Base-by-base conservation (phyloP, 2,797 vertebrate genomes). In the Myotis pilosus region DNA sequence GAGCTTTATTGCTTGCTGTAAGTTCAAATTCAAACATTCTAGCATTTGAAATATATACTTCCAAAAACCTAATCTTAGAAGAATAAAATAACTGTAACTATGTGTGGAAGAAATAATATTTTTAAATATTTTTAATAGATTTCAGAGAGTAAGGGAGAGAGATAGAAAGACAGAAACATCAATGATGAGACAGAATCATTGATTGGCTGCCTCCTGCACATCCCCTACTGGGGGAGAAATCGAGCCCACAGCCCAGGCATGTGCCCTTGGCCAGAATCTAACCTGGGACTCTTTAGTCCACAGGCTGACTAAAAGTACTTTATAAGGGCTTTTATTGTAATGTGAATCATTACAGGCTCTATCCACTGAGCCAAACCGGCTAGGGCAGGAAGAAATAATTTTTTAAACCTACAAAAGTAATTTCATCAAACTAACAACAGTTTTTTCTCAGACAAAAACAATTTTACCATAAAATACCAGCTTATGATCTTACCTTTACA, bases 401-500 rank as follows among this genome's bases (percentile, higher is more conserved):
- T 72, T 44, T 81, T 69, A 94, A 91, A 88, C 16, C n/a, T 51
- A 74, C 33, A 72, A 66, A 94, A 92, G 16, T 81, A 92, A 93
- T 83, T 71, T 91, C 76, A 44, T 47, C 25, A 68, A 49, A 79
- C 25, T 64, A 74, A 84, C 47, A 91, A 79, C 3, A 60, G 10
- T 33, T 76, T 94, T 84, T 80, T 60, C 19, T 88, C 6, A 83
- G 41, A 84, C 25, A 94, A 93, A 94, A 95, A 33, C 12, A 57
- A 23, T 13, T 87, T 44, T 25, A 79, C 15, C 33, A 74, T 20
- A 83, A 62, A 89, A 78, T 76, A 83, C 10, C 44, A 53, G 95
- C 96, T 87, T 55, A 92, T 82, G 28, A 83, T 62, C 83, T 90
- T 98, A 99, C 99, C 99, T 99, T 99, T 11, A 99, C 99, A 88